Base-by-base conservation (phyloP, 2,888 invertebrate genomes). In the Xestia xanthographa region DNA sequence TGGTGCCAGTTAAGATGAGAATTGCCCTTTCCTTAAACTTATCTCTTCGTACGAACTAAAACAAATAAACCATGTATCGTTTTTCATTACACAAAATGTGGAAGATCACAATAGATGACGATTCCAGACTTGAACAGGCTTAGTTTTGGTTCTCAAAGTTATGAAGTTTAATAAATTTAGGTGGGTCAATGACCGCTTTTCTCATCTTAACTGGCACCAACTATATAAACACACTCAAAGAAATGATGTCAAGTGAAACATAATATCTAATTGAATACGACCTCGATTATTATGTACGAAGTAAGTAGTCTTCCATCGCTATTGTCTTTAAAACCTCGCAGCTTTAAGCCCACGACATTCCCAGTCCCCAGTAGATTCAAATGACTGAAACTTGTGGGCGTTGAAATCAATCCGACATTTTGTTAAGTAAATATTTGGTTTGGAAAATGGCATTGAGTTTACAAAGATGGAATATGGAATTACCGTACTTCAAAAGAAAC, bases 321-420 rank as follows among this genome's bases (percentile, higher is more conserved):
- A n/a, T 56, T 73, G 11, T 2, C 6, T 17, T 72, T 17, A 45
- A 45, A 45, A 45, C 4, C 22, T 50, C 22, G 8, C 12, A 34
- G 34, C 8, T 26, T 22, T 71, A n/a, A n/a, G 20, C 45, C 45
- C 45, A 26, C 71, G 20, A 34, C 38, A 38, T 41, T 11, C 11
- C 41, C 11, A 41, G 41, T 0, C 9, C 14, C 34, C 70, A 38
- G 17, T 53, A 53, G 5, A 29, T n/a, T 71, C 11, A 41, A 29
- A 50, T 71, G 45, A 4, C 26, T 38, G 38, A 29, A 53, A 72
- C 17, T 20, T 14, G 53, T 72, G 72, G 43, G 72, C 34, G 74
- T 73, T 34, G n/a, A 26, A 72, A 56, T 56, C 56, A 73, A 56
- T 73, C 43, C 43, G 29, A 72, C 43, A 43, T 53, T 72, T 72